phyloP scores from a whole-genome alignment of 2,113 vertebrate genomes.

The Thymallus thymallus region DNA sequence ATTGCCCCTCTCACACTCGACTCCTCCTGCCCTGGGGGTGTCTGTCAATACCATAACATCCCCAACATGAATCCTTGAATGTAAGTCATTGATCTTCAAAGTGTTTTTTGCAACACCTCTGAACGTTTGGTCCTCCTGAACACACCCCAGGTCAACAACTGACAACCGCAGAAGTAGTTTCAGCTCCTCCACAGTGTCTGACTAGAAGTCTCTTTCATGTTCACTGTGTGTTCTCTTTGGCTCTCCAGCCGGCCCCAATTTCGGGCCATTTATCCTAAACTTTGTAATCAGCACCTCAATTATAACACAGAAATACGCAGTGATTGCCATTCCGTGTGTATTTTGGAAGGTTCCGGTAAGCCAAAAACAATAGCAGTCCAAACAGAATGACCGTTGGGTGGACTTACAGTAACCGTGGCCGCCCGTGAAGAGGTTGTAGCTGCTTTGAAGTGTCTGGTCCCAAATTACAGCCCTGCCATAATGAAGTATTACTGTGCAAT shows the following conservation, averaged over 20 bases:
- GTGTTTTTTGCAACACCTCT: neutral
- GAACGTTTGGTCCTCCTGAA: neutral
- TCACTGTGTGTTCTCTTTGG: slow-evolving; percentile 51
- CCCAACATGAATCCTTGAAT: no score
- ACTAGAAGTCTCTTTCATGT: slow-evolving; percentile 8
- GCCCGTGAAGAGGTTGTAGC: slow-evolving; percentile 66
- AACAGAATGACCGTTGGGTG: slow-evolving; percentile 60
- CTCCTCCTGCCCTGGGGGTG: neutral
- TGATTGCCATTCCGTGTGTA: slow-evolving; percentile 70
- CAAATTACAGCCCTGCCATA: slow-evolving; percentile 76
- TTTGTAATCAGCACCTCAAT: slow-evolving; percentile 76
- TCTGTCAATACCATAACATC: no score
- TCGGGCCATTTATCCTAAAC: slow-evolving; percentile 61
- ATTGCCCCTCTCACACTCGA: neutral
- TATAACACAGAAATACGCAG: slow-evolving; percentile 62
- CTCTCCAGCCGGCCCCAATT: slow-evolving; percentile 51
- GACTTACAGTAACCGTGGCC: slow-evolving; percentile 65
- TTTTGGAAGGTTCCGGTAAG: slow-evolving; percentile 66
- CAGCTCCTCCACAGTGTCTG: neutral
- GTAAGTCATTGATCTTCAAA: neutral
- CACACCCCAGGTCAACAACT: neutral
- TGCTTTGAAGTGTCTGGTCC: slow-evolving; percentile 72
- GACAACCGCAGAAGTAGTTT: neutral
- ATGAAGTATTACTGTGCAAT: slow-evolving; percentile 75
- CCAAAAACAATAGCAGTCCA: slow-evolving; percentile 64